Evolutionary conservation across 1,140 invertebrate species (phyloP), one percentile per base, ranked within the genome.

Genomic region (Augochlora pura): DNA sequence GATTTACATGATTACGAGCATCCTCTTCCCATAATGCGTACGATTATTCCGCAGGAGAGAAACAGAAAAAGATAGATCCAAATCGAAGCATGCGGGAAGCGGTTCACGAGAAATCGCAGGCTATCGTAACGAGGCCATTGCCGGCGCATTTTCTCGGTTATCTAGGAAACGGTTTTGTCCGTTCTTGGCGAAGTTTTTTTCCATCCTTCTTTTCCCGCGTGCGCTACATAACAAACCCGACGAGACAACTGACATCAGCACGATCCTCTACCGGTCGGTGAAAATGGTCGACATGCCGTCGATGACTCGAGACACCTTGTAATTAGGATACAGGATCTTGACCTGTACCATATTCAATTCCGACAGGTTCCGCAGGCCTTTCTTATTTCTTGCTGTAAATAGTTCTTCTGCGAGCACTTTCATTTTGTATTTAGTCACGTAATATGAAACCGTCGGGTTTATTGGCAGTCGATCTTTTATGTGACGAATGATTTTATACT

Each of bases 61-160:
- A 42, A 18, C 32, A 38, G 21, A 62, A 74, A 70, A 77, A 38
- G 38, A 42, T 69, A 39, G 82, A 75, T 67, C 67, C 69, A 63
- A 84, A 84, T 81, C 76, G 81, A 81, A 74, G 52, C 73, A 76
- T 70, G 77, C 81, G 78, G 84, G 71, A 86, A 86, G 81, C 78
- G 69, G 72, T 82, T 32, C 66, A 32, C 81, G 81, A 85, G 85
- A 86, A 86, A 87, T 86, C 77, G 74, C 71, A 32, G 81, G 12
- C 21, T 52, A 60, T 67, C 67, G 73, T 81, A 86, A 87, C 63
- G 81, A 86, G 77, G 81, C 81, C 81, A 86, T 84, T 83, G 81
- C 81, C 81, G 84, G 71, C 65, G 74, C 62, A 71, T 86, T 81
- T 87, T 87, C 77, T 84, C 76, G 71, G 79, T 87, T 82, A 87